Conservation (phyloP, 2,797 vertebrate genomes). For the Rhincodon typus region DNA sequence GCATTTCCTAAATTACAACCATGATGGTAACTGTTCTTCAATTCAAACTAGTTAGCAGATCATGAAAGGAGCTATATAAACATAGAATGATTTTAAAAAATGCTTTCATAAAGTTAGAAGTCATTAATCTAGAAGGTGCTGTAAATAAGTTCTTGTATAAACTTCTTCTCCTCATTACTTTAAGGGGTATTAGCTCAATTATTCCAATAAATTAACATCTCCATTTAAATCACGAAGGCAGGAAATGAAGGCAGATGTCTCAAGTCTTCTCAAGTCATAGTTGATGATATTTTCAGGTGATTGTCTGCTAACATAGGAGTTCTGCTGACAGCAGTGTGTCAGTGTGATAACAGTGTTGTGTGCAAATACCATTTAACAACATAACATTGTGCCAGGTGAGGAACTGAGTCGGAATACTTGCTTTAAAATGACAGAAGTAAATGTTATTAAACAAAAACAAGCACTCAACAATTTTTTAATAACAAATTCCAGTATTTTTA, state of each 20-base stretch:
- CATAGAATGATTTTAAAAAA: not conserved
- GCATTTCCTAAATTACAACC: not conserved
- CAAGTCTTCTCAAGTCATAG: not conserved
- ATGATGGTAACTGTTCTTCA: not conserved
- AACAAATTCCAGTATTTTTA: not conserved
- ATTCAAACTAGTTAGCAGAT: not conserved
- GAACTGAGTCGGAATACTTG: not conserved
- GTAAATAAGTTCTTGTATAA: not conserved
- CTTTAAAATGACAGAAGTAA: not conserved
- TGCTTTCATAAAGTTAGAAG: not conserved
- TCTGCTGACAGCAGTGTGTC: not conserved
- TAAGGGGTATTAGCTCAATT: not conserved
- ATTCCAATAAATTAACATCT: not conserved
- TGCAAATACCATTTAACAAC: not conserved
- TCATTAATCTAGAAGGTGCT: not conserved
- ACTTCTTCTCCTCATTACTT: not conserved
- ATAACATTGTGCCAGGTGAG: not conserved
- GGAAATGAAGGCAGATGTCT: not conserved
- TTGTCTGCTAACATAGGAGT: not conserved
- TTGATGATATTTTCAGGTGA: not conserved
- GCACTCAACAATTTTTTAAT: not conserved
- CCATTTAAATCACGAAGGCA: not conserved
- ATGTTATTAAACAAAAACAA: not conserved
- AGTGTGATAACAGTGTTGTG: not conserved
- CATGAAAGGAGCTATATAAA: not conserved